Conservation (phyloP, 2,797 vertebrate species). For the Aplochiton taeniatus region DNA sequence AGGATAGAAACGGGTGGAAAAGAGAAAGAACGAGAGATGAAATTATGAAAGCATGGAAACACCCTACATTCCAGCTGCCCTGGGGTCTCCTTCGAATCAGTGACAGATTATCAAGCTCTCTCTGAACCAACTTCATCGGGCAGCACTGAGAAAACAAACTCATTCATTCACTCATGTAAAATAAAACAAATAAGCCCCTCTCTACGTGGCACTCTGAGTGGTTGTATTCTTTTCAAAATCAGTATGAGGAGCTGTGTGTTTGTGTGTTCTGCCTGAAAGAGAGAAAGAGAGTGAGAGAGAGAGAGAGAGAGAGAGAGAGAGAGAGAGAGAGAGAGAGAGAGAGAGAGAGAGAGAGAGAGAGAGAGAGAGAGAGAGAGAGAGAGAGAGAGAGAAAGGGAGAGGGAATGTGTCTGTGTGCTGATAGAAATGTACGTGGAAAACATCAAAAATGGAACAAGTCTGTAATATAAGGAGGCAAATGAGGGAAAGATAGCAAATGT, state of each 20-base stretch:
- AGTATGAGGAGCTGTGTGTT: constrained; percentile 12
- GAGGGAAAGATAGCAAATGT: too few species aligned
- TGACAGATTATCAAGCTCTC: constrained; percentile 49
- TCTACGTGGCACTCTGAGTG: constrained; percentile 22
- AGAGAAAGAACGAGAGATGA: constrained; percentile 1
- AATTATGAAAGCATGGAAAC: constrained; percentile 47
- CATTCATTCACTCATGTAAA: constrained; percentile 58
- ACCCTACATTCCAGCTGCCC: constrained; percentile 45
- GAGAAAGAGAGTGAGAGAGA: constrained; percentile 10
- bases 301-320: constrained; percentile 27
- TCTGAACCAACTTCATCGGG: constrained; percentile 32
- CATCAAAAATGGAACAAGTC: too few species aligned
- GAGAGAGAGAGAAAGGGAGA: constrained; percentile 39
- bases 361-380: constrained; percentile 12
- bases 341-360: constrained; percentile 29
- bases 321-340: constrained; percentile 12
- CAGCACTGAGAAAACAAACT: constrained; percentile 60
- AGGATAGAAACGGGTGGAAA: background rate
- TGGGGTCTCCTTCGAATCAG: constrained; percentile 34
- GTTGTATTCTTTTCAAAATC: constrained; percentile 51
- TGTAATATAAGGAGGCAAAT: too few species aligned
- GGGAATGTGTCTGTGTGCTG: too few species aligned
- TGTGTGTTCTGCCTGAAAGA: constrained; percentile 8
- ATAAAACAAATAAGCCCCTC: constrained; percentile 59
- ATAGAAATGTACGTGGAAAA: too few species aligned